phyloP scores from a whole-genome alignment of 2,888 invertebrate genomes.

The Drosophila vallismaia region DNA sequence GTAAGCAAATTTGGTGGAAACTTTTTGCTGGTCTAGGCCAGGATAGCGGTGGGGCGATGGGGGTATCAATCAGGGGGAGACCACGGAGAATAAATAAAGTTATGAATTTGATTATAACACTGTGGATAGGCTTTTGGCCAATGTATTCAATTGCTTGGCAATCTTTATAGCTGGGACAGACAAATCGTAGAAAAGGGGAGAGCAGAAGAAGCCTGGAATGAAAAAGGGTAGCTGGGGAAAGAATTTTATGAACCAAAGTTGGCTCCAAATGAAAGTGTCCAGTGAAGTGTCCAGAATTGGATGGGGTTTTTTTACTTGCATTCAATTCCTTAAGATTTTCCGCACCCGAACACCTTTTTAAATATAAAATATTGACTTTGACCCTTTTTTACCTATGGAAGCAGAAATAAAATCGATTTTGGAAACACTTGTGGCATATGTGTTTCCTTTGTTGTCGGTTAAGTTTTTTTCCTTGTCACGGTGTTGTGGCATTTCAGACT shows the following conservation, averaged over 20 bases:
- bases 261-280: slow-evolving; percentile 63
- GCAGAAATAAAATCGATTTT: slow-evolving; percentile 9
- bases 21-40: slow-evolving; percentile 40
- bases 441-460: slow-evolving; percentile 8
- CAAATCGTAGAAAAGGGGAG: slow-evolving; percentile 55
- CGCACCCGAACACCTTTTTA: slow-evolving; percentile 2
- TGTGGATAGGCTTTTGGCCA: slow-evolving; percentile 45
- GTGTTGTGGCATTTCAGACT: slow-evolving; percentile 53
- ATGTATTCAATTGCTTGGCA: slow-evolving; percentile 73
- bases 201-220: not conserved
- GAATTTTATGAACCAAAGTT: slow-evolving; percentile 62
- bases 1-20: slow-evolving; percentile 72
- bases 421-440: slow-evolving; percentile 24
- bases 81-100: slow-evolving; percentile 65
- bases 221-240: slow-evolving; percentile 8
- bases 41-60: not conserved
- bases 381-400: slow-evolving; percentile 32
- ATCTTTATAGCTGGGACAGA: slow-evolving; percentile 45
- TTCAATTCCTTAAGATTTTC: slow-evolving; percentile 10
- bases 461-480: slow-evolving; percentile 24
- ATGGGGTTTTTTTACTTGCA: not conserved
- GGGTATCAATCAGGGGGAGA: not conserved
- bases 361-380: slow-evolving; percentile 22
- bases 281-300: slow-evolving; percentile 31
- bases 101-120: slow-evolving; percentile 74